Conservation (phyloP, 2,888 invertebrate genomes). For the Drosophila meridiana region DNA sequence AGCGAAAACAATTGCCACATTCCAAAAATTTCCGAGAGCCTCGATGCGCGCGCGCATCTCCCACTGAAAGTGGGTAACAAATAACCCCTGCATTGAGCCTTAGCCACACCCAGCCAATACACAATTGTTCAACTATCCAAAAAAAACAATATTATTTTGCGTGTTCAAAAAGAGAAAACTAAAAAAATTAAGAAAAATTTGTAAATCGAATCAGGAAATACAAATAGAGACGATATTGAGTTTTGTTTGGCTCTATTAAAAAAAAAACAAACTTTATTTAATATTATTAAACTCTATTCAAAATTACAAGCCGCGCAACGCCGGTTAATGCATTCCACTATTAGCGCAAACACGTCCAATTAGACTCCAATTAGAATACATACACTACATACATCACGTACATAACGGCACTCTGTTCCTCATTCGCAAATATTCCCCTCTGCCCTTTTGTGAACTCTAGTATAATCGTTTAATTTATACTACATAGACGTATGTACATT, state of each 20-base stretch:
- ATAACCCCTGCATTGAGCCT: slow-evolving; percentile 35
- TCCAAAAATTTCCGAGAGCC: slow-evolving; percentile 19
- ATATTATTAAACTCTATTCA: too few relatives aligned
- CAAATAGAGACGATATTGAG: too few relatives aligned
- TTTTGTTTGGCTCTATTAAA: too few relatives aligned
- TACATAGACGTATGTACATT: slow-evolving; percentile 15
- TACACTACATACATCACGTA: neutral
- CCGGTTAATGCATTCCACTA: neutral
- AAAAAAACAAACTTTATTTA: too few relatives aligned
- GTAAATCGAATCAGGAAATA: too few relatives aligned
- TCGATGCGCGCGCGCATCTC: slow-evolving; percentile 49
- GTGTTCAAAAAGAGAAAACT: neutral
- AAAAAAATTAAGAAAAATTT: neutral
- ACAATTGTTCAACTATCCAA: slow-evolving; percentile 3
- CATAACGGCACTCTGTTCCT: neutral
- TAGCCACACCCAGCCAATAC: slow-evolving; percentile 62
- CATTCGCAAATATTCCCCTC: too few relatives aligned
- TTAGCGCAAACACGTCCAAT: neutral
- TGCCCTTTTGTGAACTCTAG: neutral
- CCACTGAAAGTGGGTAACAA: slow-evolving; percentile 14
- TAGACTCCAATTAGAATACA: neutral
- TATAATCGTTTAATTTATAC: slow-evolving; percentile 38
- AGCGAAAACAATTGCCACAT: slow-evolving; percentile 36
- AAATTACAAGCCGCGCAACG: neutral
- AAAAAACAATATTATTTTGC: neutral